A percentile compares a stretch with the other conserved stretches of the same genome.
phyloP scores from a whole-genome alignment of 2,797 vertebrate species.

The Myripristis murdjan region DNA sequence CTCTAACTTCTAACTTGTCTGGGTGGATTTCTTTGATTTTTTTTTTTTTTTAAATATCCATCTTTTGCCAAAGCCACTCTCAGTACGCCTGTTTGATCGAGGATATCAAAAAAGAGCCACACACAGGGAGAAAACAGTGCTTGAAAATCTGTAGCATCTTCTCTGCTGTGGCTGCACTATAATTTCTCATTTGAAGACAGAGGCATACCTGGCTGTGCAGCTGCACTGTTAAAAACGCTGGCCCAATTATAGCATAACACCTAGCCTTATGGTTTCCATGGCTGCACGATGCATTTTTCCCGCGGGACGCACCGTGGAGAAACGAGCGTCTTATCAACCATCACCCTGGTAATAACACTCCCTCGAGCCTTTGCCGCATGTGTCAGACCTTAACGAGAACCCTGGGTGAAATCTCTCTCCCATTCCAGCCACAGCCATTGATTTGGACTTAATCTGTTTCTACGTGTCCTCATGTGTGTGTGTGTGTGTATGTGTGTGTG shows the following conservation, averaged over 20 bases:
- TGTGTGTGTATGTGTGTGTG: slow-evolving; percentile 56
- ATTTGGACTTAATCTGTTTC: slow-evolving; percentile 91
- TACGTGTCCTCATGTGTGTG: slow-evolving; percentile 67
- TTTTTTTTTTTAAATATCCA: background rate
- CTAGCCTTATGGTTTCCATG: slow-evolving; percentile 95
- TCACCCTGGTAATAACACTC: slow-evolving; percentile 92
- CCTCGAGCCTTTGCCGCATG: slow-evolving; percentile 86
- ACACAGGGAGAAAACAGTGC: slow-evolving; percentile 31
- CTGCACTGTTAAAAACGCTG: slow-evolving; percentile 86
- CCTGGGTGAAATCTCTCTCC: slow-evolving; percentile 90
- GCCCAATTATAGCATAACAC: slow-evolving; percentile 93
- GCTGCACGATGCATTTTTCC: slow-evolving; percentile 90
- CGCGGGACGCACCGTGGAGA: slow-evolving; percentile 90
- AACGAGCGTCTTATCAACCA: slow-evolving; percentile 94
- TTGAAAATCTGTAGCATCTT: slow-evolving; percentile 57
- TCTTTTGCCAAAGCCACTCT: slow-evolving; percentile 11
- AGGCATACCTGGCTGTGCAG: slow-evolving; percentile 87
- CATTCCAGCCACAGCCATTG: slow-evolving; percentile 88
- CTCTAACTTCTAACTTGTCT: slow-evolving; percentile 19
- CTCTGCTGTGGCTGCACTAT: slow-evolving; percentile 73
- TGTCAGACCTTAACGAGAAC: slow-evolving; percentile 91
- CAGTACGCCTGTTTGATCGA: slow-evolving; percentile 25
- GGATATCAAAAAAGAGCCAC: slow-evolving; percentile 40
- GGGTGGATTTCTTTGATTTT: background rate
- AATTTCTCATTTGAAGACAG: slow-evolving; percentile 88